Percentiles rank a stretch among this genome's conserved stretches.
phyloP scores from a whole-genome alignment of 2,888 invertebrate genomes.

The Cryptus armator region DNA sequence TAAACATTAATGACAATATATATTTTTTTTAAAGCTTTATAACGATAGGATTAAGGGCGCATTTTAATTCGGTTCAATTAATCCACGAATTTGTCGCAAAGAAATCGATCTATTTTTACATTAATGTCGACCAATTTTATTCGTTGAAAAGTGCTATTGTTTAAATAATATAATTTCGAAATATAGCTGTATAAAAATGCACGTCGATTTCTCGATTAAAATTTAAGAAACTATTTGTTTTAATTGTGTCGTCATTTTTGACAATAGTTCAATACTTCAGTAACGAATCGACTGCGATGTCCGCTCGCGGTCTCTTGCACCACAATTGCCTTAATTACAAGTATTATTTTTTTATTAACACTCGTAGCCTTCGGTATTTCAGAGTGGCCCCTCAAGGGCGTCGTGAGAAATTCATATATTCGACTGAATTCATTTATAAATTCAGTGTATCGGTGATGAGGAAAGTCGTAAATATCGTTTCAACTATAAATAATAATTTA shows the following conservation, averaged over 20 bases:
- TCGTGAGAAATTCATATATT: conserved; percentile 41
- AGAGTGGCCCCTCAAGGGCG: not conserved
- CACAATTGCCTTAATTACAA: conserved; percentile 19
- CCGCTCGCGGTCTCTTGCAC: not conserved
- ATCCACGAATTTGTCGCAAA: too few relatives aligned
- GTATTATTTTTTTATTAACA: conserved; percentile 16
- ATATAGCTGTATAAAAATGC: too few relatives aligned
- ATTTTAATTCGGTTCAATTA: not conserved
- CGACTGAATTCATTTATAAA: conserved; percentile 28
- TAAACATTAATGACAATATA: too few relatives aligned
- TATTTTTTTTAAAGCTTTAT: too few relatives aligned
- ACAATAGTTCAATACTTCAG: not conserved
- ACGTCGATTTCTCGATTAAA: not conserved
- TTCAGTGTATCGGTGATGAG: conserved; percentile 63
- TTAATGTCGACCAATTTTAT: too few relatives aligned
- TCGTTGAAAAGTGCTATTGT: too few relatives aligned
- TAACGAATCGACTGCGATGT: not conserved
- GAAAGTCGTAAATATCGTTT: conserved; percentile 71
- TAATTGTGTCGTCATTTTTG: not conserved
- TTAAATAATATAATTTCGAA: too few relatives aligned
- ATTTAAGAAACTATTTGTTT: not conserved
- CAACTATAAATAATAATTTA: conserved; percentile 79
- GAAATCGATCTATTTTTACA: too few relatives aligned
- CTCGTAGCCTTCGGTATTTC: conserved; percentile 2
- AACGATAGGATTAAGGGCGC: too few relatives aligned